Evolutionary conservation across 2,797 vertebrate species (phyloP).

Genomic region (Microchirus variegatus): DNA sequence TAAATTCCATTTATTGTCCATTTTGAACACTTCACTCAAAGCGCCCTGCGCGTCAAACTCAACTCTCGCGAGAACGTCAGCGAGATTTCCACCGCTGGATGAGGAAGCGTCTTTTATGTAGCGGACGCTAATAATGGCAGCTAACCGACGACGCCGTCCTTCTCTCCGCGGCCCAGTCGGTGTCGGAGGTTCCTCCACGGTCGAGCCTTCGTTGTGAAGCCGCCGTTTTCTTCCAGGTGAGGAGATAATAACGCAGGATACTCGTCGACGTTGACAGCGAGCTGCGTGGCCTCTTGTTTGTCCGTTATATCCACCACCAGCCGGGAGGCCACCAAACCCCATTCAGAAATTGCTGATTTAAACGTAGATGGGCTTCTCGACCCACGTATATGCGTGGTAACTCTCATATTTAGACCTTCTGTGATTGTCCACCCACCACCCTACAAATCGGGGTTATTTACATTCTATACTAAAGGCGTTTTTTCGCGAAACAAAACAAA

Average conservation of each 20-base stretch:
- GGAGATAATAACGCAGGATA: neutral
- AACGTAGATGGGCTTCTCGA: rapidly evolving
- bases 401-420: rapidly evolving
- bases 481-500: neutral
- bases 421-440: rapidly evolving
- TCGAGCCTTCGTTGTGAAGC: constrained; percentile 33
- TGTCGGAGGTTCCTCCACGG: constrained; percentile 4
- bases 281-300: neutral
- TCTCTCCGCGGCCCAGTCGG: neutral
- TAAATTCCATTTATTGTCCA: no score
- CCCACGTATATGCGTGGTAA: rapidly evolving
- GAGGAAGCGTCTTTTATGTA: constrained; percentile 13
- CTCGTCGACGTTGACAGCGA: neutral
- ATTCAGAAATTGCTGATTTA: rapidly evolving
- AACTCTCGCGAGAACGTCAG: constrained; percentile 57
- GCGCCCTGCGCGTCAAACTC: no score
- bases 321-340: neutral
- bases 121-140: constrained; percentile 58
- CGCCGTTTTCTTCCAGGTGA: constrained; percentile 36
- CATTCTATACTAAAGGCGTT: rapidly evolving
- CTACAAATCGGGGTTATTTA: constrained; percentile 8
- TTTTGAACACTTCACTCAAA: no score
- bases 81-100: no score
- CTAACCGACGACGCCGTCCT: rapidly evolving
- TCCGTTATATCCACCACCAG: neutral